Base-by-base conservation (phyloP, 2,888 invertebrate genomes). In the Erpobdella octoculata region DNA sequence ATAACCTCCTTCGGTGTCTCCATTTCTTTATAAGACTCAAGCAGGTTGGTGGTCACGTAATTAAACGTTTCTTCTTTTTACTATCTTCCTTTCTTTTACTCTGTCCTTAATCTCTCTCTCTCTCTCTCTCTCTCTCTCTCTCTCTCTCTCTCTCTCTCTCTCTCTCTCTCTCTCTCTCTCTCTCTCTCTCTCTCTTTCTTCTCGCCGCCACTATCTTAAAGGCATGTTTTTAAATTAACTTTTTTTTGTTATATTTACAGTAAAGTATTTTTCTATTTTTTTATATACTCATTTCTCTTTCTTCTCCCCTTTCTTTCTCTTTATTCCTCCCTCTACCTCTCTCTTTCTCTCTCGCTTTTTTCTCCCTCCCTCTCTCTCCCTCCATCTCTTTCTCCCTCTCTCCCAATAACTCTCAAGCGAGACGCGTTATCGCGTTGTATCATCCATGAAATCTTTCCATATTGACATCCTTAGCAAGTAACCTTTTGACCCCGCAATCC, bases 31-130 rank as follows among this genome's bases (percentile, higher is more conserved):
- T 58, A 9, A 58, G 9, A 9, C 9, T 58, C 9, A 33, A 18
- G n/a, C 31, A 62, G 33, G 35, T 33, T 35, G 62, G 62, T 62
- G 62, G 62, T 62, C 62, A n/a, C 21, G 33, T 62, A 62, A 62
- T 62, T 28, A 62, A 62, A 35, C 33, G 62, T 62, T 62, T 62
- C 31, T 35, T 31, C 28, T 28, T 8, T 25, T 28, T 35, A 33
- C 62, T n/a, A 2, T 21, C 9, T 15, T 12, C 31, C 62, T 33
- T 35, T 33, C 62, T 8, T 35, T 35, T n/a, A n/a, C 62, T 62
- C 62, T 9, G n/a, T 15, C 28, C 3, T n/a, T 62, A n/a, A 62
- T 62, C 62, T 33, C 33, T 35, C 62, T 33, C 62, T 62, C 31
- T n/a, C 62, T 21, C 62, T 1, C 31, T 1, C 35, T 35, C 3